phyloP scores from a whole-genome alignment of 2,797 vertebrate genomes.

The Avahi laniger region DNA sequence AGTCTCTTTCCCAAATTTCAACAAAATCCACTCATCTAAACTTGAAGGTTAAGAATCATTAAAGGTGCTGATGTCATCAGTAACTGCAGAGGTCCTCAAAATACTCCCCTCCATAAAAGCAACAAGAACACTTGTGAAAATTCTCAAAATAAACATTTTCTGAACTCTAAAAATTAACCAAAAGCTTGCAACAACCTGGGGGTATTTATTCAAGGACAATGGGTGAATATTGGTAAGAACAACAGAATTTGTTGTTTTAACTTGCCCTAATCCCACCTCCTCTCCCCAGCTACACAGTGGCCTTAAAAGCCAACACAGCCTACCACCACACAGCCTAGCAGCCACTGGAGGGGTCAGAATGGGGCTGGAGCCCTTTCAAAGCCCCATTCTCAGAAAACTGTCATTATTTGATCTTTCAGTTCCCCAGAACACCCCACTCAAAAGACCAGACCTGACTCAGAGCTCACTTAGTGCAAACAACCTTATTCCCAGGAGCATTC shows the following conservation, averaged over 20 bases:
- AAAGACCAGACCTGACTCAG: not conserved
- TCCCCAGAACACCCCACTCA: not conserved
- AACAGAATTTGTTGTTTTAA: not conserved
- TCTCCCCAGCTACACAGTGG: not conserved
- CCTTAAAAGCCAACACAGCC: not conserved
- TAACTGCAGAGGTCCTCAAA: not conserved
- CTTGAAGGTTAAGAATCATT: not conserved
- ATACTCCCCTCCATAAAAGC: not conserved
- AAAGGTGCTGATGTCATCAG: not conserved
- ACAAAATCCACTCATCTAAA: not conserved
- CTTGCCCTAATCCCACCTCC: not conserved
- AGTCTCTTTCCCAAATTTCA: not conserved
- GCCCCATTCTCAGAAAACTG: not conserved
- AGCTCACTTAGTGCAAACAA: not conserved
- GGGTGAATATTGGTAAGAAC: not conserved
- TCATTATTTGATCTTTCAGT: not conserved
- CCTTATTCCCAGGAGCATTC: not conserved
- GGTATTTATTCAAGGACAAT: not conserved
- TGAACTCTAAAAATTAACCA: not conserved
- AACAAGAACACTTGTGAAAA: not conserved
- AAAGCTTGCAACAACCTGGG: not conserved
- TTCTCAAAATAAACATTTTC: not conserved
- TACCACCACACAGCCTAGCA: not conserved
- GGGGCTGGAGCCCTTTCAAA: not conserved
- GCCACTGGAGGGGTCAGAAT: not conserved